Base-by-base conservation (phyloP, 2,797 vertebrate species). In the Pempheris klunzingeri region DNA sequence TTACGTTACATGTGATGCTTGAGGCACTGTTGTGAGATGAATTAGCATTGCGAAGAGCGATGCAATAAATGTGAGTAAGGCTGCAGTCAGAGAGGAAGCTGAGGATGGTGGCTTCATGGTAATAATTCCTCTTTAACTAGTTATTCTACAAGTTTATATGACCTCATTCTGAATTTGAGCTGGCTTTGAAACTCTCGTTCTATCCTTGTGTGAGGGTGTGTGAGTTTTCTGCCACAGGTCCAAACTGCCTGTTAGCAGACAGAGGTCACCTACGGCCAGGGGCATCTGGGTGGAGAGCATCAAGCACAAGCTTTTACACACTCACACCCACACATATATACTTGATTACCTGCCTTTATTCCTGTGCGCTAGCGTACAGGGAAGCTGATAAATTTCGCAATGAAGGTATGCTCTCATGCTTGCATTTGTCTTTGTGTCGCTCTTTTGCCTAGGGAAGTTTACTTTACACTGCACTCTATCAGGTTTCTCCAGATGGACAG, bases 201-300 rank as follows among this genome's bases (percentile, higher is more conserved):
- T 46, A 20, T 50, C 17, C 4, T 3, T 15, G 46, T 68, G 54
- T 70, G 41, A 39, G 47, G 54, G 50, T 24, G 34, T 34, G 44
- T 24, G 36, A 52, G 52, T 61, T 12, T 46, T 71, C 77, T 85
- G 63, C 80, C 60, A 74, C 65, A 70, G 41, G 70, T 74, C 52
- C 68, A 75, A 78, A 77, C 78, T 4, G 66, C 86, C 74, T 88
- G 82, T 74, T 44, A 59, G 47, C 44, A 12, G 26, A 68, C 72
- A 70, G 81, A 86, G 88, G 89, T 90, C 84, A 82, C 80, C 81
- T 73, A 76, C 85, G 80, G 82, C 78, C 85, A 47, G 41, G 62
- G 82, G 84, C 83, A 83, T 91, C 85, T 90, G 90, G 53, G 49
- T 78, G 22, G 53, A 63, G 54, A 71, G 30, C 59, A 64, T 75